A percentile compares a stretch with the other conserved stretches of the same genome.
phyloP scores from a whole-genome alignment of 1,140 invertebrate species.

The Drosophila pallidifrons region DNA sequence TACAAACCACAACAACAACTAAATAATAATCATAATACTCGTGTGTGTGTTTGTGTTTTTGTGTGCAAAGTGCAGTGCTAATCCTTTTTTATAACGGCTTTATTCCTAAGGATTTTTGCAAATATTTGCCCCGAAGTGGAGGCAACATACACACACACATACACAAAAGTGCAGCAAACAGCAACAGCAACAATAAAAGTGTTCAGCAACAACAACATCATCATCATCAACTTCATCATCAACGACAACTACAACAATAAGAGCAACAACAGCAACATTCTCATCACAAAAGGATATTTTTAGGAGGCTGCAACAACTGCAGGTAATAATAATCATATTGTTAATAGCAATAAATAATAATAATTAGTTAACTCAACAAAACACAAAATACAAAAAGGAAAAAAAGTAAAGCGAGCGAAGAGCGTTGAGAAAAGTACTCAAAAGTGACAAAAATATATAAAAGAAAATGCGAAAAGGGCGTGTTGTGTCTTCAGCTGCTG shows the following conservation, averaged over 20 bases:
- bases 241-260: conserved; percentile 22
- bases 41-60: conserved; percentile 7
- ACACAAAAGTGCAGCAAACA: conserved; percentile 47
- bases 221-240: background rate
- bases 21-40: background rate
- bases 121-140: conserved; percentile 18
- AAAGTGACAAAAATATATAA: conserved; percentile 40
- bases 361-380: conserved; percentile 25
- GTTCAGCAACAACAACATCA: conserved; percentile 28
- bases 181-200: conserved; percentile 24
- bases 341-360: conserved; percentile 37
- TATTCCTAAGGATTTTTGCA: conserved; percentile 44
- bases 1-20: background rate
- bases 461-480: conserved; percentile 75
- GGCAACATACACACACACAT: conserved; percentile 8
- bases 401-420: conserved; percentile 19
- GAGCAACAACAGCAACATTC: conserved; percentile 26
- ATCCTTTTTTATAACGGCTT: conserved; percentile 48
- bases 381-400: conserved; percentile 29
- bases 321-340: conserved; percentile 3
- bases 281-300: conserved; percentile 24
- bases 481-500: conserved; percentile 63
- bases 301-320: conserved; percentile 5
- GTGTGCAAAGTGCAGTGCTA: conserved; percentile 39
- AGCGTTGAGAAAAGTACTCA: conserved; percentile 22